Conservation (phyloP, 1,140 invertebrate species). For the Bombus terrestris region DNA sequence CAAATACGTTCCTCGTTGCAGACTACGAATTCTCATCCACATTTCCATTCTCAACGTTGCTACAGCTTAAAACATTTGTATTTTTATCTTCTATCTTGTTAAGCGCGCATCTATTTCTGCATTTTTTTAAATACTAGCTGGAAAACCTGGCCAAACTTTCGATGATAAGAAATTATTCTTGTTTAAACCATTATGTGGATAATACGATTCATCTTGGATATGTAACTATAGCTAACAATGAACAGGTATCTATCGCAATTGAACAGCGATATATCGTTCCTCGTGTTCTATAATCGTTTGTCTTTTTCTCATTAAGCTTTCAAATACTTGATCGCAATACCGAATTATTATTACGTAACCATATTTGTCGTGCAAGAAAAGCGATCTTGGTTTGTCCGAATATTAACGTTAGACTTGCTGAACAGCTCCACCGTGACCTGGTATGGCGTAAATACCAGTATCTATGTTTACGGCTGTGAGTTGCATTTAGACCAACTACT, state of each 20-base stretch:
- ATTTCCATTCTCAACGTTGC: neutral
- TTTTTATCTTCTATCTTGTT: neutral
- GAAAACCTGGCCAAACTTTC: too few species aligned
- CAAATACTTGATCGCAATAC: too few species aligned
- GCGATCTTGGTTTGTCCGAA: neutral
- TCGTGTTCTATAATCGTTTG: neutral
- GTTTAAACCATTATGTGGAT: neutral
- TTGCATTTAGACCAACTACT: conserved; percentile 36
- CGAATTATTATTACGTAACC: neutral
- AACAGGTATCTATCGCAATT: neutral
- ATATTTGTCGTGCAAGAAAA: neutral
- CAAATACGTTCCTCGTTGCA: neutral
- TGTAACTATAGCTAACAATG: too few species aligned
- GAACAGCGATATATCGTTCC: neutral
- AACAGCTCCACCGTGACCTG: neutral
- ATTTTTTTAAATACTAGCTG: neutral
- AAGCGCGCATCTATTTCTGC: neutral
- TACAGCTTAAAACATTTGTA: neutral
- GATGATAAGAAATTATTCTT: neutral
- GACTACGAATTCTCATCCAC: neutral
- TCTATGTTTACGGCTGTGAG: conserved; percentile 23
- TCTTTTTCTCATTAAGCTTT: neutral
- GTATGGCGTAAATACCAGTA: conserved; percentile 19
- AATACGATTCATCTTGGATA: too few species aligned
- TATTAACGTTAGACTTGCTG: neutral